Conservation (phyloP, 2,113 vertebrate species). For the Psittacus erithacus region DNA sequence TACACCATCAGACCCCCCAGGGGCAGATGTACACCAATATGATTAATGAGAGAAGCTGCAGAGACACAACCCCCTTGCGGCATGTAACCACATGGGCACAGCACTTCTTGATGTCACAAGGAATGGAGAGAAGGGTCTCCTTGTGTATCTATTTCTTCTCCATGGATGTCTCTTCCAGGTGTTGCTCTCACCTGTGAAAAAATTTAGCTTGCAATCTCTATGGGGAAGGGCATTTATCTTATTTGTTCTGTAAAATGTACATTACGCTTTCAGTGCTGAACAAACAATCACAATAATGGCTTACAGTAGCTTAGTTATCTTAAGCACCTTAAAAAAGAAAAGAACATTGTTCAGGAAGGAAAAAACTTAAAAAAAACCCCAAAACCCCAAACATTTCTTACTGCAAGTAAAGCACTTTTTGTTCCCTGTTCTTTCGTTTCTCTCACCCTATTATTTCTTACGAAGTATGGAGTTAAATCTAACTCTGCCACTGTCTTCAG, state of each 20-base stretch:
- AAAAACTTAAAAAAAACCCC: neutral
- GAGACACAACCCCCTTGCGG: neutral
- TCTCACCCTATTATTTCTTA: neutral
- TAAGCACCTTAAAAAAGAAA: neutral
- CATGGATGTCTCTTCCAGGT: neutral
- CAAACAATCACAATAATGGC: conserved; percentile 2
- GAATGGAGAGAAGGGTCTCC: neutral
- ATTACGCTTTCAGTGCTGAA: neutral
- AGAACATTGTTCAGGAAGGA: neutral
- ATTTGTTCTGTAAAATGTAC: conserved; percentile 12
- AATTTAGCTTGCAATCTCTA: neutral
- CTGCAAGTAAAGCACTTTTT: conserved; percentile 10
- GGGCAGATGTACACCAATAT: neutral
- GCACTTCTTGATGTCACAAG: neutral
- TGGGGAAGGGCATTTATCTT: neutral
- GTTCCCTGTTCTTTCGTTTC: neutral
- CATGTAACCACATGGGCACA: neutral
- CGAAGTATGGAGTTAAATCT: neutral
- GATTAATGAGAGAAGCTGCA: neutral
- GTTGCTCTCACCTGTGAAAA: neutral
- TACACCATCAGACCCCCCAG: neutral
- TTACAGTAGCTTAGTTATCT: neutral
- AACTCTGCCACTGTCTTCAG: neutral
- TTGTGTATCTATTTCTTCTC: neutral
- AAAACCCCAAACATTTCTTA: neutral